Conservation (phyloP, 2,888 invertebrate species). For the Stenchaetothrips biformis region DNA sequence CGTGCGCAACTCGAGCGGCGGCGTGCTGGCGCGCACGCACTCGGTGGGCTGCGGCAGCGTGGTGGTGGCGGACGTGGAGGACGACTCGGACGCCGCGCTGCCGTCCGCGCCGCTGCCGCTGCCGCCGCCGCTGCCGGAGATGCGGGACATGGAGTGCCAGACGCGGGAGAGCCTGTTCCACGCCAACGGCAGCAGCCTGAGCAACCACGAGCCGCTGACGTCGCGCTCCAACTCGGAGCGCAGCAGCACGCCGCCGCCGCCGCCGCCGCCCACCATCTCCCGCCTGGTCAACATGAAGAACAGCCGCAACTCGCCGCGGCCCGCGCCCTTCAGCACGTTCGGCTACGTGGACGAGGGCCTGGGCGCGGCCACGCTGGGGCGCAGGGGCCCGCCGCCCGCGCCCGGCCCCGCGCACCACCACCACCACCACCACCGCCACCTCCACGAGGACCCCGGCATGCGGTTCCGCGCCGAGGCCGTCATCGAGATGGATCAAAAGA, state of each 20-base stretch:
- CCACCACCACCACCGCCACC: conserved; percentile 36
- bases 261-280: conserved; percentile 44
- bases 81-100: conserved; percentile 35
- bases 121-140: conserved; percentile 49
- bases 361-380: conserved; percentile 27
- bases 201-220: conserved; percentile 34
- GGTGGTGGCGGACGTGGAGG: conserved; percentile 32
- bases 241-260: conserved; percentile 34
- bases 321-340: conserved; percentile 52
- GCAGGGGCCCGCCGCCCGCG: conserved; percentile 19
- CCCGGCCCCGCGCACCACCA: conserved; percentile 32
- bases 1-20: neutral
- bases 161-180: conserved; percentile 72
- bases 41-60: neutral
- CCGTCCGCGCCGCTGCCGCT: conserved; percentile 23
- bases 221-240: neutral
- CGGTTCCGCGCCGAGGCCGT: conserved; percentile 57
- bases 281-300: conserved; percentile 29
- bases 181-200: conserved; percentile 33
- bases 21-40: neutral
- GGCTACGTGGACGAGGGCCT: conserved; percentile 45
- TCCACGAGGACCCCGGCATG: conserved; percentile 40
- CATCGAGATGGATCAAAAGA: conserved; percentile 53
- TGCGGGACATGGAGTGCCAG: conserved; percentile 74
- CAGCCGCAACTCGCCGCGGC: conserved; percentile 33